Evolutionary conservation across 2,888 invertebrate genomes (phyloP).

Genomic region (Sussaba pulchella): DNA sequence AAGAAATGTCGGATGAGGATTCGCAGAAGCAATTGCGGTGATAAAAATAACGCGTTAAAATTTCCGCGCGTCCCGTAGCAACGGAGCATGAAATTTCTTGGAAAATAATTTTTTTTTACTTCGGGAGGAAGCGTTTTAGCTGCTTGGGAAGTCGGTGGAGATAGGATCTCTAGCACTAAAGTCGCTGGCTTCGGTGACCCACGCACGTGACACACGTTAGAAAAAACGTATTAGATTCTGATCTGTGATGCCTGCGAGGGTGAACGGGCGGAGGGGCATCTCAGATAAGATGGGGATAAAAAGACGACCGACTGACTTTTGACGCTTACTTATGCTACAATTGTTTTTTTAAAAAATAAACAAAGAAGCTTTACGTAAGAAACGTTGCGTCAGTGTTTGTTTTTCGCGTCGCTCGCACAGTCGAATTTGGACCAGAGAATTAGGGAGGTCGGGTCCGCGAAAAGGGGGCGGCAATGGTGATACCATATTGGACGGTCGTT

Average conservation of each 20-base stretch:
- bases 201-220: conserved; percentile 46
- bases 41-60: conserved; percentile 12
- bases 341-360: too few species aligned
- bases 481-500: conserved; percentile 72
- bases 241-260: conserved; percentile 69
- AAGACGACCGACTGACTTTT: background rate
- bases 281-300: background rate
- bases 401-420: background rate
- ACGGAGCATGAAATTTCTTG: conserved; percentile 21
- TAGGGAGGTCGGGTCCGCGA: conserved; percentile 22
- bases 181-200: conserved; percentile 27
- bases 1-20: conserved; percentile 40
- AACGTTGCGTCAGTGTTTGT: background rate
- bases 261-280: background rate
- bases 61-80: conserved; percentile 21
- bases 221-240: conserved; percentile 79
- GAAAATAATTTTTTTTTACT: conserved; percentile 1
- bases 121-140: conserved; percentile 11
- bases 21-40: conserved; percentile 42
- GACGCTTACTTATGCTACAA: too few species aligned
- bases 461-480: conserved; percentile 39
- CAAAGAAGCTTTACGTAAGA: too few species aligned
- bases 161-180: conserved; percentile 51
- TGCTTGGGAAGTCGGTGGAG: conserved; percentile 1
- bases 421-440: conserved; percentile 16